Percentiles rank a stretch among this genome's conserved stretches.
phyloP scores from a whole-genome alignment of 37 sponge, comb jelly and placozoan genomes.

The Agelas oroides region DNA sequence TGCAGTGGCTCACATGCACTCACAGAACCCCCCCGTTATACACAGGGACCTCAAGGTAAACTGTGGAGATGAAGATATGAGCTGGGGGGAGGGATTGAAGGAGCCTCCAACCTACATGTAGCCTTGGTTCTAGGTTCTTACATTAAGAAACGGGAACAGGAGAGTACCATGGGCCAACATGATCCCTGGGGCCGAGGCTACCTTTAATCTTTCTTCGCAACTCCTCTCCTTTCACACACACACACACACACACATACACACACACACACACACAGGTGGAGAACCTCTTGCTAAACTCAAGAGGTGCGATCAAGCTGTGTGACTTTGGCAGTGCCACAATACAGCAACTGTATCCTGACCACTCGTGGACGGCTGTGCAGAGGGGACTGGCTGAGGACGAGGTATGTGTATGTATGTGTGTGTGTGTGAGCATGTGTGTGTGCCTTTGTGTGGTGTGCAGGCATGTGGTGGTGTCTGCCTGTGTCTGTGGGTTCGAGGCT shows the following conservation, averaged over 20 bases:
- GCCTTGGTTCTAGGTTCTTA: too few relatives aligned
- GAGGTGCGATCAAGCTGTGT: constrained; percentile 87
- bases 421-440: neutral
- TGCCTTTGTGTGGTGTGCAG: neutral
- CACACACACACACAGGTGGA: constrained; percentile 69
- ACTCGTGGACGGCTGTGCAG: constrained; percentile 83
- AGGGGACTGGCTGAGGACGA: constrained; percentile 91
- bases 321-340: constrained; percentile 99
- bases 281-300: constrained; percentile 80
- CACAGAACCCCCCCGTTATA: constrained; percentile 83
- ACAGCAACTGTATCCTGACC: constrained; percentile 67
- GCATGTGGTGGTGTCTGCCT: neutral
- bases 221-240: neutral
- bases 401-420: constrained; percentile 34
- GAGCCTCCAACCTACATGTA: neutral
- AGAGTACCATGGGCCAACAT: too few relatives aligned
- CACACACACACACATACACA: neutral
- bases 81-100: neutral
- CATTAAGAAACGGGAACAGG: too few relatives aligned
- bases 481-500: neutral
- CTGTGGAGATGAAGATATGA: neutral
- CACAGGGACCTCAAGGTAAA: constrained; percentile 96
- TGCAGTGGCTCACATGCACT: constrained; percentile 93
- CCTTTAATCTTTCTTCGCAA: neutral
- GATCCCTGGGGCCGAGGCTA: too few relatives aligned